Evolutionary conservation across 2,113 vertebrate genomes (phyloP), one percentile per base, ranked within the genome.

Genomic region (Neogale vison): DNA sequence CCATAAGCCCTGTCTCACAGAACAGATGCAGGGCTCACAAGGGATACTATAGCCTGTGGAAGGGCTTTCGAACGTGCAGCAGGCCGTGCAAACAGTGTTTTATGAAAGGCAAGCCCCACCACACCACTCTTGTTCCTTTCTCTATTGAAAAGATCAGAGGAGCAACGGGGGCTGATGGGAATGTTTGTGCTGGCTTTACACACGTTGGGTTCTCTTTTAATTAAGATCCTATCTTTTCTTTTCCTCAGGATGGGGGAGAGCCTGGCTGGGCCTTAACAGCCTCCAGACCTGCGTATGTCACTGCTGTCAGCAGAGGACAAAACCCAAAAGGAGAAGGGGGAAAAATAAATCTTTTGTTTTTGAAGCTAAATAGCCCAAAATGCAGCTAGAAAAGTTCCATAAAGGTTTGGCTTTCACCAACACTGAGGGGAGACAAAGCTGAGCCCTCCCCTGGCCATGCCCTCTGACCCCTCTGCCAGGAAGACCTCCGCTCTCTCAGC

Each of bases 311-410:
- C n/a, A 72, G 81, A 77, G 97, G 96, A 98, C 97, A 98, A 99
- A 99, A 98, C 88, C 98, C 88, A 96, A 92, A 97, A 21, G 88
- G 95, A 98, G 97, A 98, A 98, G 96, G 80, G 90, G 34, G 97
- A 93, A 98, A 98, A 98, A 97, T 98, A 99, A 98, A 98, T 98
- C 98, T 97, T 98, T 99, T 99, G 98, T 98, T 99, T 99, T 98
- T 98, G 96, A 98, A 97, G 97, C 98, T 99, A 98, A 98, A 98
- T 97, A 98, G 98, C 98, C 98, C 98, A 98, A 99, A 99, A 98
- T 97, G 97, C 98, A 98, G 97, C 97, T 98, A 98, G 97, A 98
- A 98, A 98, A 98, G 97, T 98, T 98, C 98, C 98, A 98, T 98
- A 98, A 99, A 99, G 98, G 93, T 98, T 98, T 98, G 93, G 98